These are phyloP conservation scores for Dasysyrphus tricinctus DNA, from an alignment of 2,888 invertebrate genomes.

Conservation along the genomic window DNA sequence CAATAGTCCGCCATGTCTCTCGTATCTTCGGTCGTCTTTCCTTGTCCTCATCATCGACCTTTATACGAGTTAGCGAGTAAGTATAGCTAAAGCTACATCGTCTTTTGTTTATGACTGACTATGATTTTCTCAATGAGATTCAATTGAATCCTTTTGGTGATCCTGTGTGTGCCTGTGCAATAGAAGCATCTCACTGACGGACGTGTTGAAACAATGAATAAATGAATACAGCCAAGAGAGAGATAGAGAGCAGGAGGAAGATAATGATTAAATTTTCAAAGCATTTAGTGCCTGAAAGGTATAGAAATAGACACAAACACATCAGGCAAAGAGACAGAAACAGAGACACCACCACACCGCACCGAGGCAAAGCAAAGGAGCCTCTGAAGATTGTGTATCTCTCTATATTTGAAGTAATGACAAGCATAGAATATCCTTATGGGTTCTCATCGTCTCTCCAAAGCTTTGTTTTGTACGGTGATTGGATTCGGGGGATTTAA, in stretches of 20 bases:
- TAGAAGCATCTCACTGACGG: neutral
- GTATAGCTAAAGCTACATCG: neutral
- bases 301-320: constrained; percentile 26
- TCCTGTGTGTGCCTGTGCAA: constrained; percentile 26
- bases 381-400: constrained; percentile 52
- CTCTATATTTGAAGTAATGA: constrained; percentile 43
- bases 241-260: constrained; percentile 30
- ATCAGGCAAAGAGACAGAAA: neutral
- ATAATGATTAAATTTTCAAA: constrained; percentile 75
- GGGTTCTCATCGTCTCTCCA: constrained; percentile 1
- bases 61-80: neutral
- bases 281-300: constrained; percentile 68
- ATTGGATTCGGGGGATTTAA: constrained; percentile 66
- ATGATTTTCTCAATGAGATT: constrained; percentile 71
- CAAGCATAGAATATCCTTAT: constrained; percentile 40
- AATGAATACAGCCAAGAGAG: constrained; percentile 55
- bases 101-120: constrained; percentile 73
- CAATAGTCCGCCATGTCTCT: constrained; percentile 7
- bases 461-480: constrained; percentile 55
- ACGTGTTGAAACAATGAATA: constrained; percentile 75
- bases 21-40: neutral
- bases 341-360: too few relatives aligned
- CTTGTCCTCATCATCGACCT: constrained; percentile 14
- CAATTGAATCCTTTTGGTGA: constrained; percentile 67
- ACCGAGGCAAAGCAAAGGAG: neutral